Evolutionary conservation across 1,140 invertebrate species (phyloP), one percentile per base, ranked within the genome.

Genomic region (Anastrepha ludens): DNA sequence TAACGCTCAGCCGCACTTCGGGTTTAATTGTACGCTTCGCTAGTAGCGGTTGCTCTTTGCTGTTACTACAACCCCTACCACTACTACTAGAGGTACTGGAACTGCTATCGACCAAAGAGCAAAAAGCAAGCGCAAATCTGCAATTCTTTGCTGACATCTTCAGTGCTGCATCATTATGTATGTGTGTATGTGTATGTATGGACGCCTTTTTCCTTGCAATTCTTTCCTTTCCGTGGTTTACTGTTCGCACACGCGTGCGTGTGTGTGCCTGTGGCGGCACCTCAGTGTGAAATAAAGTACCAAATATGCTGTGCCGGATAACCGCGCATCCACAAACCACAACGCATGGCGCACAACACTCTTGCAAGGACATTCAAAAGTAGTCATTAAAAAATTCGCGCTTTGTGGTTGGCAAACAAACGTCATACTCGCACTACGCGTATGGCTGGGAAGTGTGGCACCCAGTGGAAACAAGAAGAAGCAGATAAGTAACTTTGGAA

Each of bases 1-100:
- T n/a, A 81, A 81, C 47, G 74, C 47, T 81, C 74, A 81, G n/a
- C 74, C 74, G 50, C 74, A 81, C 41, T 81, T 81, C 17, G 47
- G 29, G 74, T 55, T 55, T 81, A 81, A 81, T 81, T 81, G 47
- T 47, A 55, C 47, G n/a, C 13, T 44, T 29, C n/a, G 41, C 60
- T 17, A 17, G 17, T 17, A 64, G 17, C 29, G 20, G 29, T 7
- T 29, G 64, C n/a, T 67, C 29, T 67, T 67, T 67, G 64, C n/a
- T 67, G n/a, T 1, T 6, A 62, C 60, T 62, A 62, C 29, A 29
- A 29, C 29, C 29, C 29, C 29, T 29, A 29, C 29, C 29, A 29
- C 29, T 29, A 29, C 29, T 29, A 29, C 29, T 29, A 29, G 0
- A 29, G 29, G 0, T 29, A 29, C 29, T 29, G 29, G 29, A 29